Percentiles rank a stretch among this genome's conserved stretches.
These are phyloP conservation scores for Gymnarchus niloticus DNA, from an alignment of 2,113 vertebrate genomes.

Conservation along the genomic window DNA sequence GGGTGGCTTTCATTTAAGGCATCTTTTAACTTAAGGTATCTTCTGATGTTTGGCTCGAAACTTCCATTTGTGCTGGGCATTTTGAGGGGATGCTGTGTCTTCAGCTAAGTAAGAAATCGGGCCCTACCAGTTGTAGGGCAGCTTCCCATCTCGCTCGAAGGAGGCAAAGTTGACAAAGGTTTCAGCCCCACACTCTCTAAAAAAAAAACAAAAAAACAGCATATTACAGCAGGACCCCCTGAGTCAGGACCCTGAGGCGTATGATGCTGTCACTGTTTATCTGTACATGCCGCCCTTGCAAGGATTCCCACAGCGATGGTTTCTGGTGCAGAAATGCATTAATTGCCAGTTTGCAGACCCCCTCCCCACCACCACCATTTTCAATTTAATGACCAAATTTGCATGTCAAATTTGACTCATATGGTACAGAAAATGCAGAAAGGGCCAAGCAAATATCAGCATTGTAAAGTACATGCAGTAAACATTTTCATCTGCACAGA, in stretches of 20 bases:
- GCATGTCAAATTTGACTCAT: not conserved
- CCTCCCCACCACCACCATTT: not conserved
- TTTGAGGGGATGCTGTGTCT: not conserved
- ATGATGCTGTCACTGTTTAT: not conserved
- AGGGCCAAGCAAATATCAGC: not conserved
- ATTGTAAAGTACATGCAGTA: not conserved
- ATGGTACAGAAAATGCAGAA: not conserved
- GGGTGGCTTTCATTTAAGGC: not conserved
- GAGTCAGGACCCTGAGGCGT: too few relatives aligned
- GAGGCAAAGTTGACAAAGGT: conserved; percentile 95
- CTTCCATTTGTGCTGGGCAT: not conserved
- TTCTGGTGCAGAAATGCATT: not conserved
- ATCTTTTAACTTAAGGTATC: not conserved
- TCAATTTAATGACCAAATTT: not conserved
- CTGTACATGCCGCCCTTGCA: not conserved
- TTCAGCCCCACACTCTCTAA: conserved; percentile 86
- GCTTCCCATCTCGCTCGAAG: conserved; percentile 88
- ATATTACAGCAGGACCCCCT: not conserved
- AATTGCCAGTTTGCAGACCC: not conserved
- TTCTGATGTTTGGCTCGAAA: not conserved
- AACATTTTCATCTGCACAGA: not conserved
- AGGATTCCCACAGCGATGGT: not conserved
- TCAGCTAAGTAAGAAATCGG: not conserved
- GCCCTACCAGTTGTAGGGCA: conserved; percentile 92
- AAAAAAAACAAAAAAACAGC: conserved; percentile 25